These are phyloP conservation scores for Drosophila quasianomalipes DNA, from an alignment of 2,888 invertebrate species.

Conservation along the genomic window DNA sequence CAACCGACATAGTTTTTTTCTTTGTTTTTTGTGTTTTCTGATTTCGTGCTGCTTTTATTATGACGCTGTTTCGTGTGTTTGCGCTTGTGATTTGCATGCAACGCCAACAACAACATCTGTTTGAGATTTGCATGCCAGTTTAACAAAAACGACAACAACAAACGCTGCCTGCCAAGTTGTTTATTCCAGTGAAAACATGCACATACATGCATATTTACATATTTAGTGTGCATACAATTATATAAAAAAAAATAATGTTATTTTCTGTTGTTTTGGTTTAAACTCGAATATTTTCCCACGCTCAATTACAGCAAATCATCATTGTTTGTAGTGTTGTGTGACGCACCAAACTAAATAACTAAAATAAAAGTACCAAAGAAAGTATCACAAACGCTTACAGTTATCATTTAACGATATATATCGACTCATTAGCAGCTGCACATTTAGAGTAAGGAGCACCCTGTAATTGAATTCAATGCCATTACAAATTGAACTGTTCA, in stretches of 20 bases:
- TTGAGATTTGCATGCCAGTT: conserved; percentile 52
- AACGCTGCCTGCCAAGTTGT: conserved; percentile 26
- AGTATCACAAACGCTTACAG: not conserved
- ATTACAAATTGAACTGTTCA: conserved; percentile 35
- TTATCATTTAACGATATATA: not conserved
- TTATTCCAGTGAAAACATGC: conserved; percentile 28
- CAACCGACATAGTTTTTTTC: conserved; percentile 21
- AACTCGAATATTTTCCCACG: conserved; percentile 38
- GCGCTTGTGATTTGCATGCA: conserved; percentile 54
- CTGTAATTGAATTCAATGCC: conserved; percentile 17
- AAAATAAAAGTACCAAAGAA: not conserved
- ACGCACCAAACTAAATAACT: not conserved
- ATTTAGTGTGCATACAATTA: conserved; percentile 14
- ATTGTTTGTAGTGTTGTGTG: conserved; percentile 15
- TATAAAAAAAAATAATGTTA: conserved; percentile 11
- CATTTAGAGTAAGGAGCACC: not conserved
- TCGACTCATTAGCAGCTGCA: not conserved
- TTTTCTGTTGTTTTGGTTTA: conserved; percentile 6
- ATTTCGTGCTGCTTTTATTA: conserved; percentile 34
- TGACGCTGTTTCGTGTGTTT: conserved; percentile 50
- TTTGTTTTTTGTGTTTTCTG: conserved; percentile 7
- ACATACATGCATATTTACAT: conserved; percentile 6
- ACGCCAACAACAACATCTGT: conserved; percentile 25
- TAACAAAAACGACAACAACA: conserved; percentile 33
- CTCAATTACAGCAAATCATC: not conserved